phyloP scores from a whole-genome alignment of 2,888 invertebrate genomes.

The Chrysolina haemoptera region DNA sequence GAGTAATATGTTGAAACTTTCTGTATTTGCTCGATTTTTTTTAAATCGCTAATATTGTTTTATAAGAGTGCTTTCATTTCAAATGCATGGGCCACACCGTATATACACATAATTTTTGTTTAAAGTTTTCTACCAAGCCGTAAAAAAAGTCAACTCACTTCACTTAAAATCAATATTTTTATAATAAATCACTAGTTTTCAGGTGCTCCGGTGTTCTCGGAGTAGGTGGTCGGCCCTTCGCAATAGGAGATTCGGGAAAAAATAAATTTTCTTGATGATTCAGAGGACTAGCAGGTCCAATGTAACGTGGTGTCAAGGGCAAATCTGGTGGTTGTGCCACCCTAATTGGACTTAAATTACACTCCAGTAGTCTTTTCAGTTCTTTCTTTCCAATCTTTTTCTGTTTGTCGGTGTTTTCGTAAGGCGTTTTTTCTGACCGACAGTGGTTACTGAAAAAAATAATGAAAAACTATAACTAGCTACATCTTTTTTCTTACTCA shows the following conservation, averaged over 20 bases:
- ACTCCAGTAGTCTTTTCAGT: not conserved
- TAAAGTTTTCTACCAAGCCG: no score
- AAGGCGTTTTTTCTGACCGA: not conserved
- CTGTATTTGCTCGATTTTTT: no score
- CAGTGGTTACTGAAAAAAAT: not conserved
- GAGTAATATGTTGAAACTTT: no score
- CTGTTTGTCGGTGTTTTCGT: no score
- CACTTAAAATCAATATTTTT: no score
- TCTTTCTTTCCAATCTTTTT: not conserved
- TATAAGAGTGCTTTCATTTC: no score
- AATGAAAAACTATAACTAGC: no score
- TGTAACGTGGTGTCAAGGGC: not conserved
- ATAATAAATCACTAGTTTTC: conserved; percentile 53
- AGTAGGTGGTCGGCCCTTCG: not conserved
- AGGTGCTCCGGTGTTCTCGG: conserved; percentile 3
- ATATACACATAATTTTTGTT: no score
- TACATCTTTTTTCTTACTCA: no score
- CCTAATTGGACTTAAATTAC: conserved; percentile 9
- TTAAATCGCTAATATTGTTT: no score
- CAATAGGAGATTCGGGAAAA: not conserved
- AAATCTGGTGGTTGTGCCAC: not conserved
- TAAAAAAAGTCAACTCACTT: no score
- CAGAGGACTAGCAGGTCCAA: conserved; percentile 6
- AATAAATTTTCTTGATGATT: not conserved
- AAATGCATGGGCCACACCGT: no score